These are phyloP conservation scores for Centruroides sculpturatus DNA, from an alignment of 1,140 invertebrate genomes.

Conservation along the genomic window DNA sequence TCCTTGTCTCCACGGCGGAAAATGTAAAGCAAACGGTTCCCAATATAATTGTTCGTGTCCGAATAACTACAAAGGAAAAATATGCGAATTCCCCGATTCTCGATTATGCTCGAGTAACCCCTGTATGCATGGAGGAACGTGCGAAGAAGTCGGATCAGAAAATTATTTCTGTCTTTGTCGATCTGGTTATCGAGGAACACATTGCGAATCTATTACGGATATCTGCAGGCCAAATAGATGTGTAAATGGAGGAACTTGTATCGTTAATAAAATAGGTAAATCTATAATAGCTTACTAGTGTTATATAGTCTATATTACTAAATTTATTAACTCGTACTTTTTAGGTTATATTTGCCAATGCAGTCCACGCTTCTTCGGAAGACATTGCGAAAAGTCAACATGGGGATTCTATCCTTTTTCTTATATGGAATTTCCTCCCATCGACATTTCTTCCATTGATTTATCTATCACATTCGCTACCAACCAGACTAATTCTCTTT, in stretches of 20 bases:
- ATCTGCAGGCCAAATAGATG: slow-evolving; percentile 84
- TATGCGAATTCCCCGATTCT: slow-evolving; percentile 66
- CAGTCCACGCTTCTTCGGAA: slow-evolving; percentile 62
- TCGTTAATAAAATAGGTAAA: slow-evolving; percentile 32
- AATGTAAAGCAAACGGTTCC: slow-evolving; percentile 61
- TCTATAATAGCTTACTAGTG: too few relatives aligned
- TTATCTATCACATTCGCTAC: slow-evolving; percentile 83
- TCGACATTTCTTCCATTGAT: slow-evolving; percentile 75
- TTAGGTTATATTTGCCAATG: slow-evolving; percentile 78
- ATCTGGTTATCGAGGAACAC: slow-evolving; percentile 70
- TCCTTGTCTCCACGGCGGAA: slow-evolving; percentile 63
- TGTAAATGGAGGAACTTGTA: slow-evolving; percentile 63
- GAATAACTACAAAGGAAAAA: slow-evolving; percentile 52
- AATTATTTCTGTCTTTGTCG: slow-evolving; percentile 79
- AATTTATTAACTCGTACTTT: slow-evolving; percentile 33
- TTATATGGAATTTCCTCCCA: slow-evolving; percentile 61
- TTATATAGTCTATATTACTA: too few relatives aligned
- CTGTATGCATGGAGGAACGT: slow-evolving; percentile 75
- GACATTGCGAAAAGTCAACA: slow-evolving; percentile 74
- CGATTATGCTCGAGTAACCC: slow-evolving; percentile 68
- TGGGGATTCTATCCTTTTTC: slow-evolving; percentile 80
- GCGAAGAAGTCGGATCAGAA: slow-evolving; percentile 65
- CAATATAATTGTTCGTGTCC: slow-evolving; percentile 71
- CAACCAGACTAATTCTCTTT: slow-evolving; percentile 62
- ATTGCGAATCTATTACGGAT: slow-evolving; percentile 68